Conservation (phyloP, 2,113 vertebrate species). For the Austrofundulus limnaeus region DNA sequence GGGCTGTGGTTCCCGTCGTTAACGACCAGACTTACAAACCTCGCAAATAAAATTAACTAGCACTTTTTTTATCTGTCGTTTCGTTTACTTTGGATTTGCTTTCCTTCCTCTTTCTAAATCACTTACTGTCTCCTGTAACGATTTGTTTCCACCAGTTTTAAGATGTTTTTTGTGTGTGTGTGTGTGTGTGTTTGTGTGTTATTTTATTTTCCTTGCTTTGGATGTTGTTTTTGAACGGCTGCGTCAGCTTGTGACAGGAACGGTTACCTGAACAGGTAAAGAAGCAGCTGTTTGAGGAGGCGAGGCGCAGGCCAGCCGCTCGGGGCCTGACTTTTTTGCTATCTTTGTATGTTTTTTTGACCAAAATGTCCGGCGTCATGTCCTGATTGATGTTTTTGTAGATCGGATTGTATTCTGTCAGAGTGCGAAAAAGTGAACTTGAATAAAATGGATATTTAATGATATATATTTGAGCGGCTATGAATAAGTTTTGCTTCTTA, state of each 20-base stretch:
- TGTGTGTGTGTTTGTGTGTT: constrained; percentile 18
- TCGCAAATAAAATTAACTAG: constrained; percentile 66
- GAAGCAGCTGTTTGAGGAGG: constrained; percentile 27
- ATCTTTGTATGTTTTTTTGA: constrained; percentile 71
- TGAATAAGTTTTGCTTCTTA: not conserved
- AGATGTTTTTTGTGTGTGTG: constrained; percentile 9
- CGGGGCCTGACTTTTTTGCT: constrained; percentile 60
- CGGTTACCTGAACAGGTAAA: constrained; percentile 37
- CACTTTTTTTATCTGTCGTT: constrained; percentile 68
- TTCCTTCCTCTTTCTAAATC: constrained; percentile 50
- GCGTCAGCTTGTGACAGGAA: constrained; percentile 37
- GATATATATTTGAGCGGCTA: constrained; percentile 14
- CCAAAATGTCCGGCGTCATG: constrained; percentile 68
- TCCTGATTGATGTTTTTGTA: constrained; percentile 70
- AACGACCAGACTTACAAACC: constrained; percentile 62
- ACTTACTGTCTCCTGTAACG: constrained; percentile 63
- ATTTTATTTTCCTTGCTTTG: constrained; percentile 22
- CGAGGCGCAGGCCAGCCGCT: constrained; percentile 43
- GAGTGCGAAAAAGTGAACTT: constrained; percentile 72
- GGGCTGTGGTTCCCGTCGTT: constrained; percentile 31
- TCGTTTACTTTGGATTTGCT: constrained; percentile 30
- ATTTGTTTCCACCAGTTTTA: constrained; percentile 61
- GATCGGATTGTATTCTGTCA: constrained; percentile 74
- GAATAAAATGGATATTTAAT: constrained; percentile 79
- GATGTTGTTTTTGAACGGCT: constrained; percentile 40